Base-by-base conservation (phyloP, 2,113 vertebrate species). In the Trematocara stigmaticum region DNA sequence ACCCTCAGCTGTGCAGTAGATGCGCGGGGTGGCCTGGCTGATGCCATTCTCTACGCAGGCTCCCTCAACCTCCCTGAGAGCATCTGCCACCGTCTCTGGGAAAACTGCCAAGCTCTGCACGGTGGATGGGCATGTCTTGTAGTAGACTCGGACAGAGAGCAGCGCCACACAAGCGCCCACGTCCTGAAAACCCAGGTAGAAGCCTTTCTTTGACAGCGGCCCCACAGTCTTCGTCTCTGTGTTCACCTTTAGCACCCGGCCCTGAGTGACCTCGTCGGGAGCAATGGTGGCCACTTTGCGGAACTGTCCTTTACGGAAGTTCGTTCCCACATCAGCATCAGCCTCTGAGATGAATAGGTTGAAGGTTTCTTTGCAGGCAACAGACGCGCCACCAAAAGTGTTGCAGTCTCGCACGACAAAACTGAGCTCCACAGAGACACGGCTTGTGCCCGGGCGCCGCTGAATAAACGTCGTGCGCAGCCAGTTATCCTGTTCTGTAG, bases 121-220 rank as follows among this genome's bases (percentile, higher is more conserved):
- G 6, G 96, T 95, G 26, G 95, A 92, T 0, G 98, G 97, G 69
- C 99, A 99, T 0, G 97, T 97, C 95, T 99, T 99, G 96, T 99
- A 99, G 93, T 97, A 99, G 11, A 99, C 97, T 0, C 97, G 95
- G 7, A 98, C 97, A 0, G 98, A 98, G 8, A 99, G 95, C 89
- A 99, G 88, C 0, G 98, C 98, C 93, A 99, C 97, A 4, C 99
- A 99, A 2, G 97, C 97, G 0, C 99, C 99, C 6, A 98, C 90
- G 84, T 99, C 99, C 93, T 99, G 99, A 93, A 99, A 99, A 1
- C 98, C 98, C 95, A 99, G 90, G 94, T 99, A 99, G 95, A 99
- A 99, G 1, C 99, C 99, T 5, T 97, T 97, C 29, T 78, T 95
- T 0, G 79, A 96, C 1, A 99, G 96, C 0, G 97, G 95, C 18